Evolutionary conservation across 1,140 invertebrate genomes (phyloP), one percentile per base, ranked within the genome.

Genomic region (Scaptomyza hsui): DNA sequence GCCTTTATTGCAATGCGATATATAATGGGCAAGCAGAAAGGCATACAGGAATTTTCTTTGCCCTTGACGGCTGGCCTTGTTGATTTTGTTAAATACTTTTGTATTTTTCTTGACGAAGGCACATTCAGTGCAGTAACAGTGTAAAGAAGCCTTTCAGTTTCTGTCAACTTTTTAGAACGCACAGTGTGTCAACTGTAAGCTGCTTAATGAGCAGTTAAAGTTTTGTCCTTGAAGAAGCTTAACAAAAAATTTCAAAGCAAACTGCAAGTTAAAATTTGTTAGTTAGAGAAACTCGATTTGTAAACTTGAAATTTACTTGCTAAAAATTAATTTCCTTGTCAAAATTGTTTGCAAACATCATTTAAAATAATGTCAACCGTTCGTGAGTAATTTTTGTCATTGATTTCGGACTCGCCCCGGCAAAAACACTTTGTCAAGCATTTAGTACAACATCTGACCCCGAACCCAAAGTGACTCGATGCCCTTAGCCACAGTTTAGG

Each of bases 321-420:
- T 7, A 42, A 64, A 78, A 83, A 72, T 79, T 72, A 42, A 85
- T 85, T 83, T 61, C 67, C 49, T 35, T 19, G 13, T n/a, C n/a
- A 12, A 2, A 41, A 47, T 18, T 32, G 21, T 44, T 29, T 59
- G 53, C 63, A 70, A 68, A 75, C 68, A 74, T 59, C 53, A 49
- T 57, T 16, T 47, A 41, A 39, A 78, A 67, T 59, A 63, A 55
- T 57, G 53, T 52, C 47, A 71, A 57, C 47, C 72, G 57, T 86
- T 80, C 80, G 81, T 77, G 76, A 86, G 81, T 80, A 86, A 80
- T 71, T 73, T 80, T 70, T 77, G 77, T 73, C 73, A 86, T 86
- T 80, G 80, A 86, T 86, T 85, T 26, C 67, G 51, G 60, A 26
- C 16, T 74, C 59, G 45, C 32, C 74, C 69, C 53, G 73, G 77